Evolutionary conservation across 2,888 invertebrate genomes (phyloP), one percentile per base, ranked within the genome.

Genomic region (Zelleria hepariella): DNA sequence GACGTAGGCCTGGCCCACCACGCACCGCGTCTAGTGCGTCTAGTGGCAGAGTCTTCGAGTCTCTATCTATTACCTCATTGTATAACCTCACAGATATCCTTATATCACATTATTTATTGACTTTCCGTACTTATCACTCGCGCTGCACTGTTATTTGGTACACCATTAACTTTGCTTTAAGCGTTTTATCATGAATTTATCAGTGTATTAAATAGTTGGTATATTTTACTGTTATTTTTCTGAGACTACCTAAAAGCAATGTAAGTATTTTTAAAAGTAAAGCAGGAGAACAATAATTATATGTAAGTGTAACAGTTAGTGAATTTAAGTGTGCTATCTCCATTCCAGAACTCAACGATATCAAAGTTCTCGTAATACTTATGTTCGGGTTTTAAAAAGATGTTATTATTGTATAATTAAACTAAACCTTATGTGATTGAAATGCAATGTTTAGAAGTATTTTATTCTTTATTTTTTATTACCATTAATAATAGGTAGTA

Each of bases 361-460:
- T 84, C 84, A 83, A 80, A 81, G 86, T 86, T 86, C 86, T 85
- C 82, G 81, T 86, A 86, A 85, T 80, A 85, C 82, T 87, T 86
- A 84, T 81, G 82, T 88, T 86, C 86, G 85, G 86, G 86, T 86
- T 87, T 80, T 77, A 82, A 82, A 85, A 85, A 85, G 74, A 86
- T 87, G 86, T 86, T 87, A 86, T 86, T 86, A 86, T 86, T 82
- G 80, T 86, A 83, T 86, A 81, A 81, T 86, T 85, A 86, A 86
- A 86, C 83, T 86, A 86, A 86, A 87, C 86, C 86, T 86, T 86
- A 87, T 87, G 88, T 88, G 88, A 88, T 88, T 86, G 86, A 87
- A 87, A 88, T 87, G 88, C 88, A 88, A 88, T 88, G 86, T 88
- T 87, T 88, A 88, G 86, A 87, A 88, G 88, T 88, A 88, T 88